Base-by-base conservation (phyloP, 2,113 vertebrate species). In the Ameiurus melas region DNA sequence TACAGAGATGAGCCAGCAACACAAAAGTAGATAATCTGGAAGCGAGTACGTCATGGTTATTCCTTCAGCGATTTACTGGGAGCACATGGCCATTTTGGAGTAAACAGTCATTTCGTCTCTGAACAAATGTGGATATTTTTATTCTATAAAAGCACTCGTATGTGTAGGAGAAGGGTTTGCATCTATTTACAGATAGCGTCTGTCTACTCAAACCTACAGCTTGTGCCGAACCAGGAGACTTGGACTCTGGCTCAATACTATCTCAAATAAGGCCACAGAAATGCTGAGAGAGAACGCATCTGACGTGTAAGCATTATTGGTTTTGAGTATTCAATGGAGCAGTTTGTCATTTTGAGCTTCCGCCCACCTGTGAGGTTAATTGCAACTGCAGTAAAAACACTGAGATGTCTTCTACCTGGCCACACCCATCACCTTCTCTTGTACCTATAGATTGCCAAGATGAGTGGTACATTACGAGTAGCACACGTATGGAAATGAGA, bases 1-100 rank as follows among this genome's bases (percentile, higher is more conserved):
- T 85, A 73, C 85, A 86, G 85, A 87, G 36, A 87, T 87, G 86
- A 83, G 33, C 30, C 25, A 39, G 71, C 81, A 66, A 70, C 80
- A 75, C 66, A 68, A 78, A 64, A 75, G 14, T 20, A 78, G 57
- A 88, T 84, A 53, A 78, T 53, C 43, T 64, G 58, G 87, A 88
- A 84, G 47, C 6, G 27, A 77, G 53, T 75, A 84, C 33, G 81
- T 88, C 81, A 84, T 47, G 36, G 68, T 53, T 84, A 51, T 20
- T 73, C 80, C 27, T 62, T 57, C 70, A 77, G 22, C 43, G 14
- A 60, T 60, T 84, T 7, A 17, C 55, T 51, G 39, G 39, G 66
- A 87, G 68, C 60, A 75, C 66, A 30, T n/a, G 30, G 47, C 64
- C 64, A 7, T 43, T 60, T 36, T 43, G 36, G 39, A 73, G 51